These are phyloP conservation scores for Dunckerocampus dactyliophorus DNA, from an alignment of 2,113 vertebrate species.

Conservation along the genomic window DNA sequence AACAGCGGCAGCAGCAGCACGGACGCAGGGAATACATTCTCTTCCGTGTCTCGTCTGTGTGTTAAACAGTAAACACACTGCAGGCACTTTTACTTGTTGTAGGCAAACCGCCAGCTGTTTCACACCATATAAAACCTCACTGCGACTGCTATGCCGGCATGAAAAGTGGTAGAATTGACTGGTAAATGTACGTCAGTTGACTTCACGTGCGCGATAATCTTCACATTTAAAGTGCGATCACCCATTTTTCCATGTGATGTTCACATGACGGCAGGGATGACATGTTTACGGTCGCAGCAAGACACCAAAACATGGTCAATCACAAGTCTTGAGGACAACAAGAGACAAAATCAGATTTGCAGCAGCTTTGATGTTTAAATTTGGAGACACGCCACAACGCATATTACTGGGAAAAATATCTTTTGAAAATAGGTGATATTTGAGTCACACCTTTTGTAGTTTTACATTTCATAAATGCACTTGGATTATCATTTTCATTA, in stretches of 20 bases:
- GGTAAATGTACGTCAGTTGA: slow-evolving; percentile 1
- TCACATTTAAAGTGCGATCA: slow-evolving; percentile 9
- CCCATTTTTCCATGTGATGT: slow-evolving; percentile 2
- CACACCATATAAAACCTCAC: slow-evolving; percentile 7
- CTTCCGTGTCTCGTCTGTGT: too few relatives aligned
- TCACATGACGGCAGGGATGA: background rate
- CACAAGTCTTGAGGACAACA: slow-evolving; percentile 15
- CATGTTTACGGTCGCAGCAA: background rate
- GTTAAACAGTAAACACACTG: background rate
- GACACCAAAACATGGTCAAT: slow-evolving; percentile 12
- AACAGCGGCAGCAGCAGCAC: slow-evolving; percentile 2
- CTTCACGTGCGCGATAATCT: slow-evolving; percentile 6
- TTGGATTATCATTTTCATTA: too few relatives aligned
- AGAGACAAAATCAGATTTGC: slow-evolving; percentile 4
- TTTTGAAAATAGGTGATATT: too few relatives aligned
- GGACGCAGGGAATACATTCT: background rate
- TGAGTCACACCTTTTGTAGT: background rate
- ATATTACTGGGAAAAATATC: too few relatives aligned
- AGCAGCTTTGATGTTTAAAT: background rate
- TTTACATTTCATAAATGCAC: background rate
- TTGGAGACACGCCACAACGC: too few relatives aligned
- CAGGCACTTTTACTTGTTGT: background rate
- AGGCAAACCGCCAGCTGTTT: slow-evolving; percentile 8
- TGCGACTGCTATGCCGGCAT: background rate
- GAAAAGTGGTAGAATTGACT: slow-evolving; percentile 12